These are phyloP conservation scores for Bombus superbus DNA, from an alignment of 1,140 invertebrate species.

Conservation along the genomic window DNA sequence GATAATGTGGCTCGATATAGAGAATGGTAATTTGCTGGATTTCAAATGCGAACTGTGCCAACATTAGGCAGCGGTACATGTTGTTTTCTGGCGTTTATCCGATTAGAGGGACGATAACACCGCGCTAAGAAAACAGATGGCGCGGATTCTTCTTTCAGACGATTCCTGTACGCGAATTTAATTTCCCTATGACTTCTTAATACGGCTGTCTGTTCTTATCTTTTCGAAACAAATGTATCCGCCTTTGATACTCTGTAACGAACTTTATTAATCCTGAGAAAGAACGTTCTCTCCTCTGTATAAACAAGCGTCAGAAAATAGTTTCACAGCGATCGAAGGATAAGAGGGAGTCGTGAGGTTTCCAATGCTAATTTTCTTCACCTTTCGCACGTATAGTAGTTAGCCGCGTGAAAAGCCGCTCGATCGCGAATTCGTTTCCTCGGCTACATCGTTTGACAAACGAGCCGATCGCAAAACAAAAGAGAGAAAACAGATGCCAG, in stretches of 20 bases:
- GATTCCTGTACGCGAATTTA: slow-evolving; percentile 7
- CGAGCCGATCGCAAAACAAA: slow-evolving; percentile 55
- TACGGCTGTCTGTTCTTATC: neutral
- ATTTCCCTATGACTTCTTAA: slow-evolving; percentile 37
- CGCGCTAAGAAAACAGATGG: neutral
- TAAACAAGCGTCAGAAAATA: neutral
- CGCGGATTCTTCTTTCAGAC: neutral
- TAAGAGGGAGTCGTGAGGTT: slow-evolving; percentile 34
- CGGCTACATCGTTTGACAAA: slow-evolving; percentile 39
- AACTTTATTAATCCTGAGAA: slow-evolving; percentile 21
- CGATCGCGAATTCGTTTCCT: slow-evolving; percentile 15
- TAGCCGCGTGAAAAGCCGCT: neutral
- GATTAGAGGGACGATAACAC: slow-evolving; percentile 29
- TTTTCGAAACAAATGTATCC: slow-evolving; percentile 15
- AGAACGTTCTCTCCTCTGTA: neutral
- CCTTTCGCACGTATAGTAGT: slow-evolving; percentile 12
- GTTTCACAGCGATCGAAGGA: neutral
- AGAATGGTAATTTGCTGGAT: slow-evolving; percentile 35
- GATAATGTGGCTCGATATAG: slow-evolving; percentile 34
- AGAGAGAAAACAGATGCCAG: slow-evolving; percentile 27
- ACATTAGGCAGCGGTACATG: neutral
- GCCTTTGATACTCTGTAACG: neutral
- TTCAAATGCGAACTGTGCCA: neutral
- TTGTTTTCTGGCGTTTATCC: neutral
- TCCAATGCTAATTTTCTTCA: slow-evolving; percentile 39